phyloP scores from a whole-genome alignment of 2,888 invertebrate genomes.

The Dryomyza anilis region DNA sequence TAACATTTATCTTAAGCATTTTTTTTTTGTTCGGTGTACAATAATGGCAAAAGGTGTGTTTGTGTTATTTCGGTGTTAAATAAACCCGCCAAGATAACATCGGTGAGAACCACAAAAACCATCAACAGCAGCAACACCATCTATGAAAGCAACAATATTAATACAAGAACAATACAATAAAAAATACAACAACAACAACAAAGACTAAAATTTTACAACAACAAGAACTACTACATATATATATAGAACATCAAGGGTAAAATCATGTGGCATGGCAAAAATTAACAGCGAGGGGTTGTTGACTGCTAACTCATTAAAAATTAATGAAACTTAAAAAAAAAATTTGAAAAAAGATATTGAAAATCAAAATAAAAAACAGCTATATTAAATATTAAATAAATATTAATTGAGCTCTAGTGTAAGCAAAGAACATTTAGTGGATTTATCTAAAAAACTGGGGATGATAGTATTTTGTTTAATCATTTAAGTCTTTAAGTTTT shows the following conservation, averaged over 20 bases:
- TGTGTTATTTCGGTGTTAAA: constrained; percentile 5
- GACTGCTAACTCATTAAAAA: neutral
- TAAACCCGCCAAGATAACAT: constrained; percentile 1
- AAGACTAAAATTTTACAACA: no score
- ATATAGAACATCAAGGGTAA: neutral
- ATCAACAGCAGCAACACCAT: neutral
- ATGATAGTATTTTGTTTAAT: no score
- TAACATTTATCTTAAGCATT: no score
- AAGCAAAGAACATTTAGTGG: no score
- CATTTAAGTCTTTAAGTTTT: no score
- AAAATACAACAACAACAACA: neutral
- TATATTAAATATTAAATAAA: no score
- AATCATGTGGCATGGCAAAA: neutral
- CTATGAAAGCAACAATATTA: neutral
- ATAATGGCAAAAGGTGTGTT: constrained; percentile 10
- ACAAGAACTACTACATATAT: neutral
- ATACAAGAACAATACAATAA: neutral
- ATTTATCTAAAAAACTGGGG: no score
- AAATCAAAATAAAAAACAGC: neutral
- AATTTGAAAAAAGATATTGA: neutral
- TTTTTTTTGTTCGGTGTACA: no score
- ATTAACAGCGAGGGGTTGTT: neutral
- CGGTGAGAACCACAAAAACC: neutral
- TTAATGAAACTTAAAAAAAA: neutral
- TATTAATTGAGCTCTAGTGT: no score